phyloP scores from a whole-genome alignment of 2,113 vertebrate genomes.

The Rousettus leschenaultii region DNA sequence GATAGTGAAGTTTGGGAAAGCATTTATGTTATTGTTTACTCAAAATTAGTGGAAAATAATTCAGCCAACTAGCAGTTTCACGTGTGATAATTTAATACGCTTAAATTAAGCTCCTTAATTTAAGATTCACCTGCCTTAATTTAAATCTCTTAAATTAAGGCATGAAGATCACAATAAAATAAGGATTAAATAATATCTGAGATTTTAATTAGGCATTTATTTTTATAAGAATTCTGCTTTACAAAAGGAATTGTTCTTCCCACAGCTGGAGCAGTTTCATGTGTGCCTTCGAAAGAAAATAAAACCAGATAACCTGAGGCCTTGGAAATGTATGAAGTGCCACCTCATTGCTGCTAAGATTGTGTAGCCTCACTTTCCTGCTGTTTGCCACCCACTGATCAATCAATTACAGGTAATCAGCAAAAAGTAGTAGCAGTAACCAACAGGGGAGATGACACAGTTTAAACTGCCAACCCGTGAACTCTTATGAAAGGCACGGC shows the following conservation, averaged over 20 bases:
- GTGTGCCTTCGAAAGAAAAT: constrained; percentile 38
- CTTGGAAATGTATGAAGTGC: constrained; percentile 37
- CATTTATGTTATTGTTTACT: background rate
- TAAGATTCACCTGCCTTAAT: background rate
- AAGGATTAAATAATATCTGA: background rate
- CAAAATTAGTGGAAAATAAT: background rate
- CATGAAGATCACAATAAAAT: background rate
- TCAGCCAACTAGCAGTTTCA: background rate
- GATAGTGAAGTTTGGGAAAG: background rate
- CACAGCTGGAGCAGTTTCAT: background rate
- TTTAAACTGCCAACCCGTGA: background rate
- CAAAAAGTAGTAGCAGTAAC: background rate
- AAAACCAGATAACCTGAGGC: constrained; percentile 17
- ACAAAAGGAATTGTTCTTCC: background rate
- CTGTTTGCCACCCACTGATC: constrained; percentile 39
- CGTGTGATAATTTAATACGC: background rate
- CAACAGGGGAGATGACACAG: background rate
- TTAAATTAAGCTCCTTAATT: background rate
- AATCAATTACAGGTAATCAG: constrained; percentile 49
- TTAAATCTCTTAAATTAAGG: background rate
- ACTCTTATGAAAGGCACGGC: background rate
- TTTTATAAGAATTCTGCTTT: constrained; percentile 45
- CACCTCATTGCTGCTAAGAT: background rate
- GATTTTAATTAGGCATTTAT: background rate
- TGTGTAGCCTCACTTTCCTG: background rate